These are phyloP conservation scores for Bambusicola thoracicus DNA, from an alignment of 2,113 vertebrate species.

Conservation along the genomic window DNA sequence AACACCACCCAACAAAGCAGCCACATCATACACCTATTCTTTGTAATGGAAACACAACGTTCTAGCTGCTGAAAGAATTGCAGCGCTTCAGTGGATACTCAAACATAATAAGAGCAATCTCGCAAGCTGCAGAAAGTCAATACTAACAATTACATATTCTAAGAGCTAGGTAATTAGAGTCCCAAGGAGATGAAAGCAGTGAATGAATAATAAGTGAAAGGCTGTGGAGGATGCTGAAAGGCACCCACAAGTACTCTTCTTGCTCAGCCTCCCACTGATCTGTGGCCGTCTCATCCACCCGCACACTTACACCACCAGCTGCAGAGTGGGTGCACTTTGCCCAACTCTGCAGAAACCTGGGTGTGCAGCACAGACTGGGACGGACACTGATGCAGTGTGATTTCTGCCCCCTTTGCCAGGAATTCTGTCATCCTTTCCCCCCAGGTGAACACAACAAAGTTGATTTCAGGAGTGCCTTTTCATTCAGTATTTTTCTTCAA, in stretches of 20 bases:
- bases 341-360: accelerated
- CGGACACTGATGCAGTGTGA: accelerated
- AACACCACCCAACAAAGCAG: neutral
- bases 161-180: constrained; percentile 40
- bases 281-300: neutral
- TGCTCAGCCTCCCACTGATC: neutral
- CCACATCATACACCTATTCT: neutral
- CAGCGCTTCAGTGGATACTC: neutral
- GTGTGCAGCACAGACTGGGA: too few species aligned
- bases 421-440: neutral
- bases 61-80: neutral
- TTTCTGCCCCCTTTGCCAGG: neutral
- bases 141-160: neutral
- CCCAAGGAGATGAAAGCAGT: constrained; percentile 42
- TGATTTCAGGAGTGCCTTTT: accelerated
- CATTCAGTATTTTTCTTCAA: too few species aligned
- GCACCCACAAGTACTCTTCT: neutral
- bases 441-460: neutral
- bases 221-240: neutral
- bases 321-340: neutral
- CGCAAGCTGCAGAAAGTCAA: constrained; percentile 33
- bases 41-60: neutral
- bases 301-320: accelerated
- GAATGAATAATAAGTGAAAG: constrained; percentile 37
- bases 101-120: constrained; percentile 3